These are phyloP conservation scores for Beris chalybata DNA, from an alignment of 2,888 invertebrate species.

Conservation along the genomic window DNA sequence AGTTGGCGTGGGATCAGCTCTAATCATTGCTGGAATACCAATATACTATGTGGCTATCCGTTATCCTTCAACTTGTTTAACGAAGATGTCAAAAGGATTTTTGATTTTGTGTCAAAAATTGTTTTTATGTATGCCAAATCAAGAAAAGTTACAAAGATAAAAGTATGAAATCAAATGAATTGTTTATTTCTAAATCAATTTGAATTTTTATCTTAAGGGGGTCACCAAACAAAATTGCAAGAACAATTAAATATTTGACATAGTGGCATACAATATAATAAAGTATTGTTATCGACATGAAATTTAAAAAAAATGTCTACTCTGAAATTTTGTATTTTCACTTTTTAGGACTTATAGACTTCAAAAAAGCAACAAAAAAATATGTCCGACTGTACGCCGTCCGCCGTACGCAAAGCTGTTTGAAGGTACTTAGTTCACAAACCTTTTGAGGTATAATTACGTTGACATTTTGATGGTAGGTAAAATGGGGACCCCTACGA, in stretches of 20 bases:
- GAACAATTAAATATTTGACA: not conserved
- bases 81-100: slow-evolving; percentile 66
- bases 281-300: no score
- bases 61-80: slow-evolving; percentile 73
- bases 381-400: no score
- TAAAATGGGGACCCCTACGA: no score
- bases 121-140: slow-evolving; percentile 78
- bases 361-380: no score
- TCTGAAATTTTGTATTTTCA: no score
- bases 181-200: not conserved
- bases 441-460: no score
- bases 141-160: slow-evolving; percentile 53
- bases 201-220: not conserved
- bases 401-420: no score
- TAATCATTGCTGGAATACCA: slow-evolving; percentile 79
- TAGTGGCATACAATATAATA: no score
- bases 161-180: slow-evolving; percentile 1
- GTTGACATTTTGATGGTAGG: no score
- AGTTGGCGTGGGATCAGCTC: slow-evolving; percentile 77
- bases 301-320: no score
- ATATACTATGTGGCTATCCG: slow-evolving; percentile 81
- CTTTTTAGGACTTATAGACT: no score
- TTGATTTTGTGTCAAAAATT: slow-evolving; percentile 77
- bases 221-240: not conserved
- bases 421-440: no score